Conservation (phyloP, 2,888 invertebrate genomes). For the Sphaeridia pumilis region DNA sequence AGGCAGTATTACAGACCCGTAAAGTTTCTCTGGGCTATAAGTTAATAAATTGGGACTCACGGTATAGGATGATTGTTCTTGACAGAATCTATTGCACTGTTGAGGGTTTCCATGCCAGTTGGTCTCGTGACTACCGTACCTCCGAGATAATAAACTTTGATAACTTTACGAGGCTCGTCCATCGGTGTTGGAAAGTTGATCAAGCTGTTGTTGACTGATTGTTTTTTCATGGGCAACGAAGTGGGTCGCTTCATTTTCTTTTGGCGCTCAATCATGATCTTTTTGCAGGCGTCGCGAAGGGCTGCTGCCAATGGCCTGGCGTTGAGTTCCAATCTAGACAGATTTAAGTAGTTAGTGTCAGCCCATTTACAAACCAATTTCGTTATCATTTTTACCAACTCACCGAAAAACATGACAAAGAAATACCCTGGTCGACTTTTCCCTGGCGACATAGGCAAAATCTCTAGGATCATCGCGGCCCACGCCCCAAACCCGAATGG, state of each 20-base stretch:
- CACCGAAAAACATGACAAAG: constrained; percentile 84
- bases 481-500: constrained; percentile 94
- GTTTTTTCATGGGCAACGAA: constrained; percentile 26
- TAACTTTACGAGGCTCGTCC: constrained; percentile 93
- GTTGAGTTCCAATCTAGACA: constrained; percentile 63
- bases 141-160: constrained; percentile 85
- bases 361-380: no score
- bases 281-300: constrained; percentile 86
- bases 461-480: constrained; percentile 82
- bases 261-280: constrained; percentile 85
- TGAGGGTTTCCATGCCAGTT: constrained; percentile 83
- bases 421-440: constrained; percentile 71
- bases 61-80: constrained; percentile 49
- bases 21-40: no score
- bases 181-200: constrained; percentile 80
- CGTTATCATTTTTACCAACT: background rate
- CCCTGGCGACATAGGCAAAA: constrained; percentile 94
- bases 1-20: background rate
- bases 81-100: constrained; percentile 75
- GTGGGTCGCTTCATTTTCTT: constrained; percentile 34
- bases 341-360: no score
- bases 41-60: no score
- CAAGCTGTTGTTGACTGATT: constrained; percentile 21
- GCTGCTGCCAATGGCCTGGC: constrained; percentile 92
- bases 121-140: constrained; percentile 65